Percentiles rank a stretch among this genome's conserved stretches.
phyloP scores from a whole-genome alignment of 2,888 invertebrate species.

The Athrips mouffetella region DNA sequence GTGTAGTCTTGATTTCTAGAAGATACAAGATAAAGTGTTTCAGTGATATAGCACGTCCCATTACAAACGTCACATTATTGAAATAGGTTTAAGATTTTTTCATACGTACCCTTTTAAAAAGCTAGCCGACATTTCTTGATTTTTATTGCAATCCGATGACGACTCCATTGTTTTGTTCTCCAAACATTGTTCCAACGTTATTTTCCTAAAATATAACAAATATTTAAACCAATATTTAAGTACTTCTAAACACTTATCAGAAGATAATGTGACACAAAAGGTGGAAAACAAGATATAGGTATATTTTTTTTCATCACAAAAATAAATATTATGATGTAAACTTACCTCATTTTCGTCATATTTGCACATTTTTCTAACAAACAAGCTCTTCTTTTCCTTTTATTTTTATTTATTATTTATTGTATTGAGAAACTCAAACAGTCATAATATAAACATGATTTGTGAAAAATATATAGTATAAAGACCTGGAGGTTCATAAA shows the following conservation, averaged over 20 bases:
- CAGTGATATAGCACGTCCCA: not conserved
- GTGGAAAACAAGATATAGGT: not conserved
- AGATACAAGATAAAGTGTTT: not conserved
- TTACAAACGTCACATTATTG: not conserved
- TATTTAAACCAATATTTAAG: no score
- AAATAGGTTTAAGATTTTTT: not conserved
- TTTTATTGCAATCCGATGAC: not conserved
- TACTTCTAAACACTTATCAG: no score
- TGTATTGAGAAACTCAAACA: no score
- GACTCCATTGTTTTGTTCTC: not conserved
- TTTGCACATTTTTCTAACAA: constrained; percentile 3
- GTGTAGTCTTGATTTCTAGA: not conserved
- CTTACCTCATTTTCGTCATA: not conserved
- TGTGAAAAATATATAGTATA: no score
- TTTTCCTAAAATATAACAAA: not conserved
- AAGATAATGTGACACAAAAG: no score
- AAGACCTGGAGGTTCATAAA: no score
- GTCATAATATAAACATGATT: no score
- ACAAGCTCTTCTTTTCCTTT: not conserved
- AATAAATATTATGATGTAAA: no score
- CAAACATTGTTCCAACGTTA: not conserved
- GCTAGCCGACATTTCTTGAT: not conserved
- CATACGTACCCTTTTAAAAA: not conserved
- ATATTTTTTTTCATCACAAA: not conserved
- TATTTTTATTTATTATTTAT: constrained; percentile 14